Conservation (phyloP, 2,113 vertebrate species). For the Agapornis roseicollis region DNA sequence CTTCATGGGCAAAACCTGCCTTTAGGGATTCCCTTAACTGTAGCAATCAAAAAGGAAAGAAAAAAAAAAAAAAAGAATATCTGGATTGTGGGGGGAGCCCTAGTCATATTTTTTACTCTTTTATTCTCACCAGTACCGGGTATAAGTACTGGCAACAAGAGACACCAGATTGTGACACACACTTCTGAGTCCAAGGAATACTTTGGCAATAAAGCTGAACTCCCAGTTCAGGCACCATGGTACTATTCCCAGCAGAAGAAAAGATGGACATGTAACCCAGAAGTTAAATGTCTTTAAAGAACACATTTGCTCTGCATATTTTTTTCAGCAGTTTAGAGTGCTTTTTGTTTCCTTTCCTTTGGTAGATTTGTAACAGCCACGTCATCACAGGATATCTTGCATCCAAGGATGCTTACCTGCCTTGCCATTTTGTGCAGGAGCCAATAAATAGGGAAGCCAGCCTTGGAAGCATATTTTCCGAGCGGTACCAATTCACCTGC, state of each 20-base stretch:
- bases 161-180: slow-evolving; percentile 60
- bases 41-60: slow-evolving; percentile 41
- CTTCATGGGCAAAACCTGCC: background rate
- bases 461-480: background rate
- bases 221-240: background rate
- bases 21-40: slow-evolving; percentile 56
- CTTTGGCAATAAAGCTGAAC: slow-evolving; percentile 47
- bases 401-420: slow-evolving; percentile 10
- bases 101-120: slow-evolving; percentile 24
- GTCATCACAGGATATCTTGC: no score
- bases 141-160: slow-evolving; percentile 50
- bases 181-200: slow-evolving; percentile 65
- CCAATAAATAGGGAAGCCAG: slow-evolving; percentile 5
- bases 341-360: background rate
- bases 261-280: slow-evolving; percentile 14
- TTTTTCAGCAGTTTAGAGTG: background rate
- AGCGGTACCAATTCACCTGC: background rate
- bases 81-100: slow-evolving; percentile 29
- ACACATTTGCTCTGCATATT: background rate
- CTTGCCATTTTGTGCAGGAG: slow-evolving; percentile 30
- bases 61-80: background rate
- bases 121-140: slow-evolving; percentile 36
- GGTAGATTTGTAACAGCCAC: background rate
- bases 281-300: slow-evolving; percentile 24
- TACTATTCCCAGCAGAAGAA: background rate